Evolutionary conservation across 2,888 invertebrate species (phyloP), one percentile per base, ranked within the genome.

Genomic region (Zygogramma bicolorata): DNA sequence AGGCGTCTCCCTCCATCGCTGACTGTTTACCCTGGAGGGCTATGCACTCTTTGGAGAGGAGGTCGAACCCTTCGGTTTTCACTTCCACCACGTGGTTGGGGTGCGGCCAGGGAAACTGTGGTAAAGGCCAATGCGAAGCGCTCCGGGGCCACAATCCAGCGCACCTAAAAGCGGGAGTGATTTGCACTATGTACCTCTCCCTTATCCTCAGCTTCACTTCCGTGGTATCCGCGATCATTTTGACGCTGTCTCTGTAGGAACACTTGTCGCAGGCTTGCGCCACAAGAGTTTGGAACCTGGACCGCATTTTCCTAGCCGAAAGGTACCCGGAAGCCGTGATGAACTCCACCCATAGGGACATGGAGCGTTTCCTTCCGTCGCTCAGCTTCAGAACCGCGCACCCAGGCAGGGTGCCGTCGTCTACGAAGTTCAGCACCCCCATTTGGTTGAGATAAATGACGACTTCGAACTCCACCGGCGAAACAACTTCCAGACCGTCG

Each of bases 281-380:
- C 57, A 93, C 93, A 73, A 94, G 86, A 3, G 93, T 93, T 86
- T 94, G 95, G 85, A 95, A 95, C n/a, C 95, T 87, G 65, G 94
- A 94, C 46, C 95, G 90, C 80, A 95, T 95, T 86, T 95, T 95
- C 20, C 95, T 86, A 0, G 95, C 95, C 0, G 94, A 94, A 62
- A 95, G 88, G 85, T 96, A 95, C 1, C 95, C 95, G 18, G 93
- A 94, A 27, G 95, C 95, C 0, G 95, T 95, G 82, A 95, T 96
- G 88, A 96, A 95, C 85, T 95, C 95, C n/a, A 95, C 95, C 95
- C 95, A 96, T 3, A 95, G 88, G 2, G 94, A 95, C 95, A 95
- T 96, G 79, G 94, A 94, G 46, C 95, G 89, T 84, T 96, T 95
- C 22, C 95, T 89, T 58, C 95, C 95, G 89, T 95, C 95, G 89